Base-by-base conservation (phyloP, 2,888 invertebrate species). In the Cephus pulcher region DNA sequence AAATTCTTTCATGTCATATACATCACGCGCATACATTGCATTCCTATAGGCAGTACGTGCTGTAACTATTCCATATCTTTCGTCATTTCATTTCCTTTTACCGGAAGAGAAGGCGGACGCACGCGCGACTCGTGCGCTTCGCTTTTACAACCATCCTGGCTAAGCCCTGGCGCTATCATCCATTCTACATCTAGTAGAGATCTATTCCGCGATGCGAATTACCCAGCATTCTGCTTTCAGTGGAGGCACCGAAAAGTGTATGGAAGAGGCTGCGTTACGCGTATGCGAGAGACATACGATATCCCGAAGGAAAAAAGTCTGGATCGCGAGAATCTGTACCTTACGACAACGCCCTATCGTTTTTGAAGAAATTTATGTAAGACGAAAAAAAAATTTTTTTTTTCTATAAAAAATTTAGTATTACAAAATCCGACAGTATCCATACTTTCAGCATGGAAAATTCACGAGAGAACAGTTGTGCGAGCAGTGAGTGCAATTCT, bases 401-500 rank as follows among this genome's bases (percentile, higher is more conserved):
- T 71, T 33, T 71, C 30, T 9, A 56, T 23, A 1, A 2, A 56
- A 56, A 23, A 23, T 56, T 0, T 23, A 23, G 1, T 56, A 9
- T 4, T 23, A 56, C 56, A 9, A 56, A 56, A 56, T 56, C 9
- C 23, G 56, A 56, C 1, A 56, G 9, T 23, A 56, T 23, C 6
- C 23, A 9, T 23, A 56, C 2, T 78, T 76, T 56, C 71, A 83
- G 84, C 73, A 68, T 79, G 34, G 81, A 85, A 23, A 70, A 82
- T 76, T 83, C 84, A 33, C 84, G 81, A 70, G 84, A 83, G 34
- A 84, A 82, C 74, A 88, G 86, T 76, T 83, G 86, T 79, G 84
- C 87, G 37, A 88, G 86, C 79, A 84, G 85, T 82, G 80, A 76
- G 56, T 83, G 85, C 80, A 82, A 80, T 73, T 85, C 86, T 68